Conservation (phyloP, 37 sponge, comb jelly and placozoan genomes). For the Mnemiopsis leidyi region DNA sequence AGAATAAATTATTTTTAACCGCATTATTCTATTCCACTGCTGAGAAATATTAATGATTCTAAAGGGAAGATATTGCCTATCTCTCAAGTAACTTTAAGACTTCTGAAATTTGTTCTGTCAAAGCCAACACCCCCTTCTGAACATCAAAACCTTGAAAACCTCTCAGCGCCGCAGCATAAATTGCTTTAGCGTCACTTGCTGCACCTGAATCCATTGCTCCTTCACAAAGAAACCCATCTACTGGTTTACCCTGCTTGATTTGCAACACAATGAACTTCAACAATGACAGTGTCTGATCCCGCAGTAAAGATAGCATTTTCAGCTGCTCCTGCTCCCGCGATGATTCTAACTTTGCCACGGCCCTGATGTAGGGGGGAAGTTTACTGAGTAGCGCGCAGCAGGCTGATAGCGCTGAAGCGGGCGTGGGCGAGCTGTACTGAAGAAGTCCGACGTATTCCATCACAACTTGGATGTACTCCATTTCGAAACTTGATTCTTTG, state of each 20-base stretch:
- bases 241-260: neutral
- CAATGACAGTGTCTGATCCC: neutral
- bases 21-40: too few species aligned
- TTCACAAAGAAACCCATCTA: neutral
- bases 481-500: neutral
- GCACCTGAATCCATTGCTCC: neutral
- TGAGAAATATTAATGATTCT: too few species aligned
- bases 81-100: neutral
- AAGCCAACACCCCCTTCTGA: neutral
- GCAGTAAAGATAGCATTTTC: conserved; percentile 11
- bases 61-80: neutral
- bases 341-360: neutral
- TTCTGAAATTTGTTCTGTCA: neutral
- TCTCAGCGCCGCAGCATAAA: conserved; percentile 8
- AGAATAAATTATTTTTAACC: too few species aligned
- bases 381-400: neutral
- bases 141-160: conserved; percentile 18
- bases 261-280: neutral
- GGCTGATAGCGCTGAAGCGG: neutral
- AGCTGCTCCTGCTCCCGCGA: neutral
- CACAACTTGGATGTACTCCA: neutral
- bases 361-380: neutral
- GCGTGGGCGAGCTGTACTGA: neutral
- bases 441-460: conserved; percentile 28
- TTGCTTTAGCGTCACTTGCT: neutral